Evolutionary conservation across 2,113 vertebrate species (phyloP).

Genomic region (Mesocricetus auratus): DNA sequence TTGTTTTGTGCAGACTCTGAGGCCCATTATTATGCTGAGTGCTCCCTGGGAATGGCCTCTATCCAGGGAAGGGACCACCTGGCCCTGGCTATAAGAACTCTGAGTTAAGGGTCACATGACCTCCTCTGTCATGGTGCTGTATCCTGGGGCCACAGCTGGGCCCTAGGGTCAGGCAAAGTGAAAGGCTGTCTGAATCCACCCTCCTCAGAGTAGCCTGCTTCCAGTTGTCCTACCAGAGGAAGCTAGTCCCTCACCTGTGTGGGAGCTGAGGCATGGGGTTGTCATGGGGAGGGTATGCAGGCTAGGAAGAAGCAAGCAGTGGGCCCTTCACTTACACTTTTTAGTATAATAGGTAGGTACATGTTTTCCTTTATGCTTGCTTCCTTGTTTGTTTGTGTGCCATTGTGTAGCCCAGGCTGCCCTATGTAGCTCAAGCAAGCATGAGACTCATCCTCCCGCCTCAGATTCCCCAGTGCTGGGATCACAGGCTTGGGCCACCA

Average conservation of each 20-base stretch:
- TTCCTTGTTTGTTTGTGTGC: too few relatives aligned
- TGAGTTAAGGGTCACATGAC: not conserved
- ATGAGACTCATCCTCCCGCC: not conserved
- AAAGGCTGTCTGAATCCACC: not conserved
- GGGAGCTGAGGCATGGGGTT: not conserved
- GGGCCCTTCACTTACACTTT: not conserved
- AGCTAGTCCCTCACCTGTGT: fast-evolving
- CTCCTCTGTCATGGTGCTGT: not conserved
- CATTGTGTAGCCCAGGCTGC: not conserved
- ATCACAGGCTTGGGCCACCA: too few relatives aligned
- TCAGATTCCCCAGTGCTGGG: not conserved
- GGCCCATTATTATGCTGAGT: not conserved
- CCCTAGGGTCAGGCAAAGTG: not conserved
- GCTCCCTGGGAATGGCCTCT: not conserved
- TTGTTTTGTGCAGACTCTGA: not conserved
- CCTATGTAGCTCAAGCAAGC: not conserved
- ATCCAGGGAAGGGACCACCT: not conserved
- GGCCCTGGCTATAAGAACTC: not conserved
- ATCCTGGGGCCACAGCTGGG: not conserved
- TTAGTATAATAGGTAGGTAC: not conserved
- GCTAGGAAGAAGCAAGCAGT: not conserved
- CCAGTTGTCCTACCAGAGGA: not conserved
- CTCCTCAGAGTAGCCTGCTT: not conserved
- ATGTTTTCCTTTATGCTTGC: not conserved
- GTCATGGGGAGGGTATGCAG: fast-evolving